Base-by-base conservation (phyloP, 2,888 invertebrate species). In the Harpalus rubripes region DNA sequence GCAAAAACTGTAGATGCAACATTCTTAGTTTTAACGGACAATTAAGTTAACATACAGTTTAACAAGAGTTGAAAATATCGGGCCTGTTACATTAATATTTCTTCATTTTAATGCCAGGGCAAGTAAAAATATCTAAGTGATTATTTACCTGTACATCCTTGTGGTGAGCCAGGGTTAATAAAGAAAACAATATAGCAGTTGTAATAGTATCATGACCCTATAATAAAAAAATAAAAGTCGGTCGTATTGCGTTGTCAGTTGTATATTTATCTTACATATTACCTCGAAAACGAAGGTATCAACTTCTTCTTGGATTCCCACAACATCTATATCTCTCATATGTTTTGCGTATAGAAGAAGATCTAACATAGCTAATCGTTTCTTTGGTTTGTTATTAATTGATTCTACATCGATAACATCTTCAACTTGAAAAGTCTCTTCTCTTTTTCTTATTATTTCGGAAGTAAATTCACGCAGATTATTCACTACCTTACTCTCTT, bases 191-290 rank as follows among this genome's bases (percentile, higher is more conserved):
- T 6, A 92, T 81, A 0, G 90, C 90, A 86, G 89, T 88, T 0
- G 92, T 91, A 0, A 92, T 91, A 0, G 93, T 92, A 85, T 93
- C 93, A 85, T 92, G 92, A n/a, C 93, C 93, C 93, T 93, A 85
- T 10, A 74, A 74, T 15, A 41, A 76, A 26, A 61, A 61, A 18
- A 15, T 2, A 16, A n/a, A 3, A 58, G 1, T 18, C 44, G 1
- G 18, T 18, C 2, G 26, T 16, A 18, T 10, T 56, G 12, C 58
- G 58, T 12, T 52, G 1, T 10, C 6, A 52, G 10, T 52, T 52
- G 22, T 22, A 22, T 22, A 22, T 22, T 22, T 22, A 22, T 22
- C 22, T 22, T 3, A 22, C 22, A 22, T 8, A n/a, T 41, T 72
- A 82, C 82, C 15, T 18, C 82, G 68, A 82, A 82, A 8, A 82